A percentile compares a stretch with the other conserved stretches of the same genome.
Evolutionary conservation across 2,113 vertebrate genomes (phyloP).

Genomic region (Phoenicopterus ruber): DNA sequence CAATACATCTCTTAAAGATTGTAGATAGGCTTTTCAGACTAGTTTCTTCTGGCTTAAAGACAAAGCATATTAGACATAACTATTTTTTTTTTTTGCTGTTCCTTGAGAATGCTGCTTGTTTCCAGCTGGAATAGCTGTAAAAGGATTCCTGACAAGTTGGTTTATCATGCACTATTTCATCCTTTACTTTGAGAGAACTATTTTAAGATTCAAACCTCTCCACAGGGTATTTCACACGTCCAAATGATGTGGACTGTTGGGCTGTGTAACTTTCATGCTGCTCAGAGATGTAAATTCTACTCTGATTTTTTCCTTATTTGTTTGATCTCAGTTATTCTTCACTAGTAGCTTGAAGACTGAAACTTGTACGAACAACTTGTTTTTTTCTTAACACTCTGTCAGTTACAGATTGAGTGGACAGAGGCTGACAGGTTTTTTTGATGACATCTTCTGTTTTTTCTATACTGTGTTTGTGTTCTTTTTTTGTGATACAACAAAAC

Average conservation of each 20-base stretch:
- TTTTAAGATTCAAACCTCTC: slow-evolving; percentile 11
- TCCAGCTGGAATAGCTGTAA: slow-evolving; percentile 10
- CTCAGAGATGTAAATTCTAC: not conserved
- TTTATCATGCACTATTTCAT: slow-evolving; percentile 33
- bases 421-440: not conserved
- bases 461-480: not conserved
- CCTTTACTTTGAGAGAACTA: not conserved
- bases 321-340: not conserved
- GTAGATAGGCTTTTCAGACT: not conserved
- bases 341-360: not conserved
- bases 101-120: slow-evolving; percentile 14
- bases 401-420: not conserved
- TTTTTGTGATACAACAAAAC: not conserved
- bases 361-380: not conserved
- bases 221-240: not conserved
- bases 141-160: slow-evolving; percentile 17
- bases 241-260: not conserved
- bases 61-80: not conserved
- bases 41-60: not conserved
- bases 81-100: slow-evolving; percentile 1
- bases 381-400: not conserved
- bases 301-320: not conserved
- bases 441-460: not conserved
- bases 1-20: not conserved
- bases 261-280: not conserved